Base-by-base conservation (phyloP, 2,797 vertebrate genomes). In the Miichthys miiuy region DNA sequence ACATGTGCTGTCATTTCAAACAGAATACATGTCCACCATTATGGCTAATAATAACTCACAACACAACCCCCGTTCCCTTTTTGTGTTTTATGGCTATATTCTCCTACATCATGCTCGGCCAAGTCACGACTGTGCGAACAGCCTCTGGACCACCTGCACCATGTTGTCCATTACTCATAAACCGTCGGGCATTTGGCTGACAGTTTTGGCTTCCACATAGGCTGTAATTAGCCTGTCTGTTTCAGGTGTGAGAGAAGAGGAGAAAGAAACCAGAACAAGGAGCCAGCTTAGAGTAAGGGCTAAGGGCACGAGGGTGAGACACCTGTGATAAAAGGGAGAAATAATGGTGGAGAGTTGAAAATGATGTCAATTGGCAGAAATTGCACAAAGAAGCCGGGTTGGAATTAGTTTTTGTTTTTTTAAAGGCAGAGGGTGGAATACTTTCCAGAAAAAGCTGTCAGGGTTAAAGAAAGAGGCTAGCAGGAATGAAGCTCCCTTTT, bases 161-260 rank as follows among this genome's bases (percentile, higher is more conserved):
- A 25, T 34, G 68, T 58, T 76, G 38, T 52, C 70, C 65, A 60
- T 73, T 73, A 62, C 67, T 47, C 71, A 54, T 67, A 47, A 73
- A 76, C 44, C 50, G 25, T 11, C 63, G 16, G 20, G 65, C 55
- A 27, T 6, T 4, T 11, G 52, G 12, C 48, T 50, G 14, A 57
- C 69, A 57, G 71, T 68, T 79, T 81, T 85, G 74, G 77, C 80
- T 84, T 78, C 77, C 57, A 60, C 52, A 62, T 69, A 80, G 68
- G 61, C 79, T 69, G 44, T 66, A 69, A 87, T 93, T 89, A 80
- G 60, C 75, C 75, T 81, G 87, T 88, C 87, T 55, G 78, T 55
- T 83, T 82, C 62, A 79, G 70, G 66, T 79, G 75, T 73, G 73
- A 79, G 51, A 72, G 67, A 70, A 63, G 47, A 83, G 2, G 70